Conservation (phyloP, 2,888 invertebrate species). For the Elmis aenea region DNA sequence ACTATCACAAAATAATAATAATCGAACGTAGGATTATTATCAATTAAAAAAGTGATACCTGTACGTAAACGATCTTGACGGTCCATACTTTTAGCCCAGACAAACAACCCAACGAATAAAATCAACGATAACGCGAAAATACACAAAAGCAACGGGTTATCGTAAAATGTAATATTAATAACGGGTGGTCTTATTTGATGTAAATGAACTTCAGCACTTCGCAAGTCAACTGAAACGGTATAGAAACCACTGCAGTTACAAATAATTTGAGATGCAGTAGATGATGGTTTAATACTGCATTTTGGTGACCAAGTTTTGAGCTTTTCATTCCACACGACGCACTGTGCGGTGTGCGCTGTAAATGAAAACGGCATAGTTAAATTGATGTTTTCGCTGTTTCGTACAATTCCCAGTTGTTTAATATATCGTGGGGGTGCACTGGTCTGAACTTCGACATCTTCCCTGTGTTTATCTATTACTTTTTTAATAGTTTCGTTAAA, state of each 20-base stretch:
- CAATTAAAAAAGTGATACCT: conserved; percentile 6
- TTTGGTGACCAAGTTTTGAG: background rate
- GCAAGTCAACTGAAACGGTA: background rate
- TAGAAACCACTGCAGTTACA: conserved; percentile 2
- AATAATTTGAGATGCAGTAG: background rate
- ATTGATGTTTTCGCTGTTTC: background rate
- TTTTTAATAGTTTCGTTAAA: no score
- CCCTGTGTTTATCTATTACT: background rate
- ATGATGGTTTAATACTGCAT: conserved; percentile 2
- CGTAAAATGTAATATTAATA: background rate
- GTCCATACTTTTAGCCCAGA: conserved; percentile 5
- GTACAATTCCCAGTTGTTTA: background rate
- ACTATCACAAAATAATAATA: conserved; percentile 9
- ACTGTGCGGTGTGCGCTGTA: background rate
- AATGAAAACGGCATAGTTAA: background rate
- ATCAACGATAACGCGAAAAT: conserved; percentile 3
- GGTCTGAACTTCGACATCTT: background rate
- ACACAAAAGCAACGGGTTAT: conserved; percentile 2
- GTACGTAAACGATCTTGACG: conserved; percentile 1
- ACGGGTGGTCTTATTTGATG: background rate
- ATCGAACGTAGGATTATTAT: conserved; percentile 7
- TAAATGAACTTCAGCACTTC: background rate
- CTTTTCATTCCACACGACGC: background rate
- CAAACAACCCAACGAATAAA: conserved; percentile 5
- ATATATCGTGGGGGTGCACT: background rate